Conservation (phyloP, 2,797 vertebrate species). For the Argya squamiceps region DNA sequence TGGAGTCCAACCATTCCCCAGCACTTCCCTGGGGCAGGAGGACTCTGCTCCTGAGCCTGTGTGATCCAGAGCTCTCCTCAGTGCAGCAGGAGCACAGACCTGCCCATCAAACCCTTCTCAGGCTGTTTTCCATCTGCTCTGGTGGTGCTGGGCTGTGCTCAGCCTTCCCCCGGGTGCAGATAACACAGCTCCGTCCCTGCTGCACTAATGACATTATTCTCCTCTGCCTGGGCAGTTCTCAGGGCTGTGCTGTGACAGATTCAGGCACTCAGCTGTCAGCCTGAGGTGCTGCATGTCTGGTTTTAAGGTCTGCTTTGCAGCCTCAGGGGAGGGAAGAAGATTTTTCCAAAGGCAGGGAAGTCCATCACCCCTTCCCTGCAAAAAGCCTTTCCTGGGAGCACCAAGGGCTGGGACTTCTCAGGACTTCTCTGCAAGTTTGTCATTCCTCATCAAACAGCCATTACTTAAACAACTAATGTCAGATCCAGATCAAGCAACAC, state of each 20-base stretch:
- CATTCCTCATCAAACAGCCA: background rate
- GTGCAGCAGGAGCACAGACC: background rate
- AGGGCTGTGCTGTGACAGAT: background rate
- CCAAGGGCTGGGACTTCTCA: accelerated
- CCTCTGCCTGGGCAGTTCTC: background rate
- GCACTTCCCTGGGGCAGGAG: background rate
- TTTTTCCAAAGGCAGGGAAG: background rate
- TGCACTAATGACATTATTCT: background rate
- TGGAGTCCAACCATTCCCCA: accelerated
- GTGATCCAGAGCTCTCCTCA: background rate
- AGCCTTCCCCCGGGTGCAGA: background rate
- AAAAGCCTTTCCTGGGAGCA: background rate
- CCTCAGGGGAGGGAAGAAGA: background rate
- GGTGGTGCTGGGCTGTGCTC: background rate
- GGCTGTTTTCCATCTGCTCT: background rate
- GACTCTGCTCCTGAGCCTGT: background rate
- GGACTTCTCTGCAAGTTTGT: accelerated
- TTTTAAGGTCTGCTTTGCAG: background rate
- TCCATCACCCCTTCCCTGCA: background rate
- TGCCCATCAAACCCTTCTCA: background rate
- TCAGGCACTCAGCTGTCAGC: background rate
- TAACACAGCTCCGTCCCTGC: background rate
- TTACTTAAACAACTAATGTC: background rate
- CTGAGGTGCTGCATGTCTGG: background rate
- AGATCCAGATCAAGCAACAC: background rate